Evolutionary conservation across 2,888 invertebrate genomes (phyloP), one percentile per base, ranked within the genome.

Genomic region (Rhagium mordax): DNA sequence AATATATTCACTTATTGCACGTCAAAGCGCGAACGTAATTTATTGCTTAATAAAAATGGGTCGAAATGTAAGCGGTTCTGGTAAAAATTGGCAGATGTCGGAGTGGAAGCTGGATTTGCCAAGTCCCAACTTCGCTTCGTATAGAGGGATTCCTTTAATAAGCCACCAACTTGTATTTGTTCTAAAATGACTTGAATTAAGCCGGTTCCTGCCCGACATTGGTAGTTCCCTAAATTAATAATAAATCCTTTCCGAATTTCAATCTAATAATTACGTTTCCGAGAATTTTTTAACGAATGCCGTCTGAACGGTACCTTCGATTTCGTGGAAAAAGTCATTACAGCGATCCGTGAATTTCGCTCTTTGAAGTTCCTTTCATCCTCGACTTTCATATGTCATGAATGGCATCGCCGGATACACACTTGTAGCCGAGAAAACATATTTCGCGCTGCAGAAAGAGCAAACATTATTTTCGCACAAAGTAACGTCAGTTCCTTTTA

Each of bases 381-480:
- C 27, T 24, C 7, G 7, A 24, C 24, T 55, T 55, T 55, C 55
- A 24, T 55, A 55, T n/a, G 55, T 55, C 55, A 24, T 24, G 55
- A 55, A 55, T 55, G 24, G 55, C 55, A 41, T 55, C 15, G n/a
- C 24, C 24, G 51, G 51, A 51, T 51, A 51, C 5, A 51, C 55
- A 24, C 27, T 24, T 55, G 55, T n/a, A 20, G 24, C n/a, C 55
- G 55, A 55, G 55, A 55, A 55, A 55, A 55, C 55, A 41, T 41
- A 21, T 61, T 27, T 29, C 61, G 33, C 20, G 21, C 33, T 27
- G 16, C 27, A 16, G 21, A 62, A 47, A 65, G 66, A 75, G 62
- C 66, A 66, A 75, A 59, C 70, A 75, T 75, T 70, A 70, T 64
- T 66, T 72, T 70, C 64, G 67, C 60, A 64, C 70, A 62, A 72